Percentiles rank a stretch among this genome's conserved stretches.
phyloP scores from a whole-genome alignment of 2,797 vertebrate genomes.

The Aldrovandia affinis region DNA sequence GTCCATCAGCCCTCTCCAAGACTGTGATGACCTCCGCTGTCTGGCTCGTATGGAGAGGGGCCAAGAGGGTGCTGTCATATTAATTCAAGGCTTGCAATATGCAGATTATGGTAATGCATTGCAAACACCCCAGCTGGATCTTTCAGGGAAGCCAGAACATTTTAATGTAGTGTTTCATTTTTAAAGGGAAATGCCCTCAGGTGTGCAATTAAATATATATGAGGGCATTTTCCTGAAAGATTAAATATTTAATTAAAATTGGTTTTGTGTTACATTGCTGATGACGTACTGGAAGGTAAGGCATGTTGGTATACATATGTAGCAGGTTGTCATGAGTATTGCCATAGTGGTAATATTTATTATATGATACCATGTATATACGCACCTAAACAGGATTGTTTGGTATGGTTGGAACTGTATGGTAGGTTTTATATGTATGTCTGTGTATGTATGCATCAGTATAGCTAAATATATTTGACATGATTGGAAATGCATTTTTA shows the following conservation, averaged over 20 bases:
- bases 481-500: neutral
- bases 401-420: neutral
- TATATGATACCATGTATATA: neutral
- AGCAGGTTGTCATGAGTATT: neutral
- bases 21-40: neutral
- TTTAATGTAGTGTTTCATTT: slow-evolving; percentile 12
- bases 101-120: slow-evolving; percentile 7
- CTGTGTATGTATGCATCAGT: neutral
- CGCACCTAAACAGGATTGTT: neutral
- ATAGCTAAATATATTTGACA: neutral
- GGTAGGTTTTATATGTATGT: neutral
- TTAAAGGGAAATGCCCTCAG: slow-evolving; percentile 1
- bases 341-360: neutral
- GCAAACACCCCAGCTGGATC: neutral
- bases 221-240: neutral
- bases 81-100: neutral
- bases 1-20: neutral
- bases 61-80: neutral
- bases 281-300: neutral
- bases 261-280: neutral
- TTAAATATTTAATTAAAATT: neutral
- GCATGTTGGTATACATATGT: neutral
- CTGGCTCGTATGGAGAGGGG: neutral
- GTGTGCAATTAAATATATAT: neutral
- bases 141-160: neutral